Evolutionary conservation across 2,797 vertebrate genomes (phyloP).

Genomic region (Sus cebifrons): DNA sequence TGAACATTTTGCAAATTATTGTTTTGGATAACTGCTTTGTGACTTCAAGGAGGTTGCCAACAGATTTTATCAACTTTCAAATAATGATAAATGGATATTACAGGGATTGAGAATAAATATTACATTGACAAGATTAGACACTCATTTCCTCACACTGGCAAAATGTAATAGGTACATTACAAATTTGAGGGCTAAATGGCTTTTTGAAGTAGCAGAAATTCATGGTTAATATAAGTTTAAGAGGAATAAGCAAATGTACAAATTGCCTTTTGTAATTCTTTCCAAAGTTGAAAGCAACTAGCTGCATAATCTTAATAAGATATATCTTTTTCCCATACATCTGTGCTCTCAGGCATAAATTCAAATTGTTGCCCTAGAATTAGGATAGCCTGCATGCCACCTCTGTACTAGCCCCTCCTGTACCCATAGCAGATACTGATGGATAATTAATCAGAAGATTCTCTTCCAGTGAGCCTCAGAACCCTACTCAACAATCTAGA

Average conservation of each 20-base stretch:
- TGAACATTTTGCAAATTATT: conserved; percentile 19
- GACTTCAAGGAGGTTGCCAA: conserved; percentile 22
- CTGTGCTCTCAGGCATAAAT: conserved; percentile 51
- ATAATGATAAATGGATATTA: conserved; percentile 56
- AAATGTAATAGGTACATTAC: conserved; percentile 61
- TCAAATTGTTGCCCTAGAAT: not conserved
- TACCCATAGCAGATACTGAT: not conserved
- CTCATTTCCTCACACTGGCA: conserved; percentile 67
- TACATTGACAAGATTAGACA: conserved; percentile 57
- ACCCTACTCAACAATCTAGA: not conserved
- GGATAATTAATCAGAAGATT: not conserved
- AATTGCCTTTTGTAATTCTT: conserved; percentile 68
- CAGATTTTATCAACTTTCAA: conserved; percentile 73
- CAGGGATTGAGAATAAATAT: conserved; percentile 68
- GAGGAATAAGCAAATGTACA: conserved; percentile 51
- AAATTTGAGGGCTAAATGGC: conserved; percentile 68
- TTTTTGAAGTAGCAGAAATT: conserved; percentile 71
- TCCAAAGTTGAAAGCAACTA: conserved; percentile 65
- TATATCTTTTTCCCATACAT: conserved; percentile 13
- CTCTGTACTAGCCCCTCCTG: not conserved
- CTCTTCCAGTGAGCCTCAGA: not conserved
- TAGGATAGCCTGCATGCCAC: not conserved
- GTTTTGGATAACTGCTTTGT: conserved; percentile 65
- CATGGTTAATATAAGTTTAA: conserved; percentile 64
- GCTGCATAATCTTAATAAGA: conserved; percentile 43